phyloP scores from a whole-genome alignment of 2,113 vertebrate species.

The Alligator sinensis region DNA sequence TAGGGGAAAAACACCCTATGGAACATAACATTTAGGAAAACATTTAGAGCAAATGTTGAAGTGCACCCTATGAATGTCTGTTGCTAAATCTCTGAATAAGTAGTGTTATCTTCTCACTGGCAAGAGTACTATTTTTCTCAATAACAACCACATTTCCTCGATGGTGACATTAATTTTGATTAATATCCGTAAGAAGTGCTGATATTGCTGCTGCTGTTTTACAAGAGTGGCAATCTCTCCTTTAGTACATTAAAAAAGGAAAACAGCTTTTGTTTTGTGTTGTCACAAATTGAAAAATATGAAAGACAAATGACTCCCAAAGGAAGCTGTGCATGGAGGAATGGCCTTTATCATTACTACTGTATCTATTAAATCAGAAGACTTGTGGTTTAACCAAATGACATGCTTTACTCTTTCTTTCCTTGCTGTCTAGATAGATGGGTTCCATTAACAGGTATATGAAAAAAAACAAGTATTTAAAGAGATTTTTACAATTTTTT shows the following conservation, averaged over 20 bases:
- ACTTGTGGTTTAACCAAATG: background rate
- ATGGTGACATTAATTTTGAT: background rate
- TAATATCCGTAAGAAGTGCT: background rate
- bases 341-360: background rate
- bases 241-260: background rate
- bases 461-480: background rate
- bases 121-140: fast-evolving
- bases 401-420: background rate
- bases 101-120: background rate
- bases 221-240: background rate
- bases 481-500: background rate
- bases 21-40: background rate
- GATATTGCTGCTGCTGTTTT: background rate
- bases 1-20: background rate
- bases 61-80: background rate
- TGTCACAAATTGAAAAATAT: background rate
- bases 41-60: background rate
- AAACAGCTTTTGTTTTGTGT: background rate
- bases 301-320: background rate
- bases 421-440: background rate
- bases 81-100: background rate
- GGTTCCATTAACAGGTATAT: background rate
- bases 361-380: background rate
- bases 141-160: background rate
- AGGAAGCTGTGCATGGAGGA: background rate